Percentiles rank a stretch among this genome's conserved stretches.
Evolutionary conservation across 1,140 invertebrate genomes (phyloP).

Genomic region (Reticulitermes speratus): DNA sequence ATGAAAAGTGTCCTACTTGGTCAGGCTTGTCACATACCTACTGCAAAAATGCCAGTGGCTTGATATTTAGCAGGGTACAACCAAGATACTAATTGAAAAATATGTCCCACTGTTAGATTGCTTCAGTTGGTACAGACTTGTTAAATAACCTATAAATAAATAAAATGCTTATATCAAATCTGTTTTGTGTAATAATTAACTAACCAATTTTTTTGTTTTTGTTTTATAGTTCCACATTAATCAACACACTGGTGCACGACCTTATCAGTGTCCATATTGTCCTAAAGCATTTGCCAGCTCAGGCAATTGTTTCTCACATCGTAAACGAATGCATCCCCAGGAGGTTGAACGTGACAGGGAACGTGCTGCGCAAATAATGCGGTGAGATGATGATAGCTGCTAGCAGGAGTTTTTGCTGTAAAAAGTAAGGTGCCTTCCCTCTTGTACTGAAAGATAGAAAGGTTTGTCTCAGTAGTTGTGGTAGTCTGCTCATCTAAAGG

Average conservation of each 20-base stretch:
- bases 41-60: too few species aligned
- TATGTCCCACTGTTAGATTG: too few species aligned
- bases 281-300: slow-evolving; percentile 75
- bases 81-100: too few species aligned
- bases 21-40: too few species aligned
- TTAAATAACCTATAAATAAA: too few species aligned
- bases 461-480: not conserved
- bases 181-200: too few species aligned
- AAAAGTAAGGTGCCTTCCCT: not conserved
- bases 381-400: slow-evolving; percentile 43
- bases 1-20: too few species aligned
- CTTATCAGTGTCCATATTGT: slow-evolving; percentile 80
- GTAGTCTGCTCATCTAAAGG: not conserved
- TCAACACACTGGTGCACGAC: slow-evolving; percentile 76
- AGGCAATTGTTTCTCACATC: slow-evolving; percentile 74
- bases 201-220: slow-evolving; percentile 26
- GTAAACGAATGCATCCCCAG: slow-evolving; percentile 69
- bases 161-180: too few species aligned
- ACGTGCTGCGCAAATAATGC: slow-evolving; percentile 52
- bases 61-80: too few species aligned
- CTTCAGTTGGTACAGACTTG: too few species aligned
- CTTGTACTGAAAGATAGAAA: not conserved
- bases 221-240: slow-evolving; percentile 68
- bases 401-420: not conserved
- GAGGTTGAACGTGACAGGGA: slow-evolving; percentile 52